Percentiles rank a stretch among this genome's conserved stretches.
Evolutionary conservation across 2,888 invertebrate species (phyloP).

Genomic region (Argynnis bischoffii): DNA sequence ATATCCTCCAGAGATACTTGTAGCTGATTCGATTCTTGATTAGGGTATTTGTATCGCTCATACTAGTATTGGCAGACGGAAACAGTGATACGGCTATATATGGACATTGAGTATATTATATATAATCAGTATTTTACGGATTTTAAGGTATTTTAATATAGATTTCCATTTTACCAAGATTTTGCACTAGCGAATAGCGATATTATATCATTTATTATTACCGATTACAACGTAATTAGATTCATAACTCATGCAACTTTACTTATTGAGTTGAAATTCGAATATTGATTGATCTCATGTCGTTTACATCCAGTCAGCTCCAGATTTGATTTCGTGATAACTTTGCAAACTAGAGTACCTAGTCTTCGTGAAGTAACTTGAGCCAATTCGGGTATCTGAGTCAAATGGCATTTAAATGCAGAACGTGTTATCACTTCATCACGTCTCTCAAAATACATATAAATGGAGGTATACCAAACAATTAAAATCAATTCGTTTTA

Average conservation of each 20-base stretch:
- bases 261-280: slow-evolving; percentile 1
- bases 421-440: neutral
- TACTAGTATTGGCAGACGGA: too few relatives aligned
- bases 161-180: too few relatives aligned
- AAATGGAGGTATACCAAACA: neutral
- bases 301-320: slow-evolving; percentile 13
- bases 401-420: neutral
- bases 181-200: too few relatives aligned
- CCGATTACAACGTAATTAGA: slow-evolving; percentile 2
- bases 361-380: slow-evolving; percentile 11
- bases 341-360: slow-evolving; percentile 5
- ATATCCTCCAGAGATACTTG: too few relatives aligned
- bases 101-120: too few relatives aligned
- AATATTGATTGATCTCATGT: slow-evolving; percentile 14
- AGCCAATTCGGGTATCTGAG: neutral
- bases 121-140: too few relatives aligned
- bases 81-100: too few relatives aligned
- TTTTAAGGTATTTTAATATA: too few relatives aligned
- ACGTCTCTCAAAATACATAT: neutral
- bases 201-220: too few relatives aligned
- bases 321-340: neutral
- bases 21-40: too few relatives aligned
- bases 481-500: too few relatives aligned
- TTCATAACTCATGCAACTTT: slow-evolving; percentile 6
- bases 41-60: too few relatives aligned